phyloP scores from a whole-genome alignment of 35 echinoderm and acorn worm species.

The Acanthaster planci region DNA sequence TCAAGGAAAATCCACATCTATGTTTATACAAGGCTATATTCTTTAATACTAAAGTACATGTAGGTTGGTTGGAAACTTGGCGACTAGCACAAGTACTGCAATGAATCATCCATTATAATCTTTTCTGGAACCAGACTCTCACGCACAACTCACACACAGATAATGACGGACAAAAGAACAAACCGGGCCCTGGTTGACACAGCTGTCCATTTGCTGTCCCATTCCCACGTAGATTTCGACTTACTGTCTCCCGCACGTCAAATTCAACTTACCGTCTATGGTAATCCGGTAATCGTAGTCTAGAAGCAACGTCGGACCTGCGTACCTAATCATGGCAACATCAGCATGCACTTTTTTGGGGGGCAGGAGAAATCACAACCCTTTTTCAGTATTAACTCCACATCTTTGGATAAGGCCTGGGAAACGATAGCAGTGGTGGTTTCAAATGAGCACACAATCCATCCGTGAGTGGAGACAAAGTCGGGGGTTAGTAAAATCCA shows the following conservation, averaged over 20 bases:
- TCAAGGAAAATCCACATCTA: too few relatives aligned
- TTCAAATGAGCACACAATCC: neutral
- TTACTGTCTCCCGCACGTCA: neutral
- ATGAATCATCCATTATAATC: too few relatives aligned
- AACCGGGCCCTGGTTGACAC: neutral
- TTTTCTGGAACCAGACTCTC: too few relatives aligned
- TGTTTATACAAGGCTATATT: too few relatives aligned
- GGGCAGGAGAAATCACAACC: slow-evolving; percentile 7
- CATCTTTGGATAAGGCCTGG: neutral
- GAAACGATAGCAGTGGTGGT: neutral
- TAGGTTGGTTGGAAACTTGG: too few relatives aligned
- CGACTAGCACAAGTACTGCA: too few relatives aligned
- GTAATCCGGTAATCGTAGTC: slow-evolving; percentile 66
- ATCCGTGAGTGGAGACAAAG: neutral
- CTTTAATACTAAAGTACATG: too few relatives aligned
- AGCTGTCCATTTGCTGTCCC: slow-evolving; percentile 24
- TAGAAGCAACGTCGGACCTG: slow-evolving; percentile 44
- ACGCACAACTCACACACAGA: neutral
- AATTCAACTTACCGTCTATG: slow-evolving; percentile 59
- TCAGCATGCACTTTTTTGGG: slow-evolving; percentile 11
- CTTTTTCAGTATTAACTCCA: slow-evolving; percentile 43
- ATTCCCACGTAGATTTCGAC: neutral
- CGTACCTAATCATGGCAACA: slow-evolving; percentile 61
- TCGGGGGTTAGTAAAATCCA: neutral
- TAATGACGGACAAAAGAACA: neutral